Percentiles rank a stretch among this genome's conserved stretches.
Evolutionary conservation across 2,797 vertebrate genomes (phyloP).

Genomic region (Typhlichthys eigenmanni): DNA sequence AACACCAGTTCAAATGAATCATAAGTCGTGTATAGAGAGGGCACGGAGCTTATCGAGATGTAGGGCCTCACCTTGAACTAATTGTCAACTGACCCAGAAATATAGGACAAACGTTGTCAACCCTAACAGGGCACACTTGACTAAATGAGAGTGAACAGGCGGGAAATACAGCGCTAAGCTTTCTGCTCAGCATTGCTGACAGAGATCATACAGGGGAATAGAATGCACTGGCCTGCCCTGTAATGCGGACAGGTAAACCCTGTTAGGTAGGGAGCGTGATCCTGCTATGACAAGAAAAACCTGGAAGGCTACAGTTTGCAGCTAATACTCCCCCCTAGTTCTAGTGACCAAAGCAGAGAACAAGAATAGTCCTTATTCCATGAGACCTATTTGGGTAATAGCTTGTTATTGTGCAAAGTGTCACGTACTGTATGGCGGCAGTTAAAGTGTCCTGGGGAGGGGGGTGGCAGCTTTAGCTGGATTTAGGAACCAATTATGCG

Average conservation of each 20-base stretch:
- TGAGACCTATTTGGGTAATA: conserved; percentile 13
- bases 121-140: neutral
- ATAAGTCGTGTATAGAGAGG: too few relatives aligned
- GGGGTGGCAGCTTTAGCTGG: conserved; percentile 13
- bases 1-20: too few relatives aligned
- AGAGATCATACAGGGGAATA: neutral
- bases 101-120: conserved; percentile 10
- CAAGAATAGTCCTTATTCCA: conserved; percentile 1
- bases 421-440: neutral
- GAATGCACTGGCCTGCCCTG: neutral
- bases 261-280: too few relatives aligned
- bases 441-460: neutral
- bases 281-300: too few relatives aligned
- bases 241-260: neutral
- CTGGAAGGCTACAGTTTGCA: too few relatives aligned
- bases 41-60: conserved; percentile 7
- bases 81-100: conserved; percentile 11
- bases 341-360: conserved; percentile 4
- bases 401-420: conserved; percentile 11
- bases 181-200: neutral
- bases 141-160: conserved; percentile 11
- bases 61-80: neutral
- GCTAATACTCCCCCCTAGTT: neutral
- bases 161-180: neutral
- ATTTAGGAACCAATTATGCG: conserved; percentile 39